Evolutionary conservation across 2,797 vertebrate genomes (phyloP), one percentile per base, ranked within the genome.

Genomic region (Sebastes minor): DNA sequence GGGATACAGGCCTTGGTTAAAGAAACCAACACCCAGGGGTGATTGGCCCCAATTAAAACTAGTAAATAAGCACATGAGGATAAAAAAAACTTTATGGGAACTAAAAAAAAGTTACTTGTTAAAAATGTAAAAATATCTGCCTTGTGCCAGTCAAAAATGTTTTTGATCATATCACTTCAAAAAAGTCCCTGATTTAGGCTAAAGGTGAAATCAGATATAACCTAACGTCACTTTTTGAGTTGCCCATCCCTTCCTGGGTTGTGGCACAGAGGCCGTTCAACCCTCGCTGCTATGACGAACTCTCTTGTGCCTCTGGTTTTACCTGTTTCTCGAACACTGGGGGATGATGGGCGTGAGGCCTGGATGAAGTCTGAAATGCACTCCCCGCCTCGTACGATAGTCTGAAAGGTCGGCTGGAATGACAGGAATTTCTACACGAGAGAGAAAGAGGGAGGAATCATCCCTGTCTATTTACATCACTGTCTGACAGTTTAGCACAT

Each of bases 321-420:
- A 95, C 95, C 92, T 91, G 95, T 96, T 96, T 52, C 64, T 75
- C 83, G 6, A 77, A 86, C 68, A 38, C 57, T 10, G 1, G 32
- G 35, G 12, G 25, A 78, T 8, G 28, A 35, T 78, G 89, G 93
- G 94, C 5, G 93, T 94, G 86, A 87, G 68, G 13, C 23, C 10
- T 82, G 85, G 63, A 73, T 28, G 30, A 62, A 28, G 38, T 65
- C 78, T 42, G 42, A 78, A 61, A 78, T 80, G 53, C 63, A 49
- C 64, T 73, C 64, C 66, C 61, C 71, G n/a, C 38, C 71, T 63
- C 13, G 35, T 65, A 78, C 2, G 28, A 46, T 62, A 63, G 27
- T 64, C 30, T 18, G 20, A 70, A 74, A 78, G 14, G 35, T 52
- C 35, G 71, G 6, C 28, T 85, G 86, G 92, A 90, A 94, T 91